Percentiles rank a stretch among this genome's conserved stretches.
phyloP scores from a whole-genome alignment of 2,113 vertebrate genomes.

The Donacobius atricapilla region DNA sequence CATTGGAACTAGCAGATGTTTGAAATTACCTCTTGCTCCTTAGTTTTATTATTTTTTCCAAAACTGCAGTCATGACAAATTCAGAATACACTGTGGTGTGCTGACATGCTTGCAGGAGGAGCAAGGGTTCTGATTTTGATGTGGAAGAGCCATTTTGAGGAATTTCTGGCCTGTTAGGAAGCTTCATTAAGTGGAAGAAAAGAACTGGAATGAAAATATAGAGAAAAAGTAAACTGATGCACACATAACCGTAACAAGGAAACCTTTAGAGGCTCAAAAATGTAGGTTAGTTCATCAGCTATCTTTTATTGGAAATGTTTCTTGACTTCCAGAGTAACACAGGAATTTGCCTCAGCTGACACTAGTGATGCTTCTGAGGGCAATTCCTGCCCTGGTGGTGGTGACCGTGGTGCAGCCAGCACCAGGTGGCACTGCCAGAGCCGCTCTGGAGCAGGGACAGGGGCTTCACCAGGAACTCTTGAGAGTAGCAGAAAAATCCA shows the following conservation, averaged over 20 bases:
- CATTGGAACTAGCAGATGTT: neutral
- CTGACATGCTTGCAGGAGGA: neutral
- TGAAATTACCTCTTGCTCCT: neutral
- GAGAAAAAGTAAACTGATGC: neutral
- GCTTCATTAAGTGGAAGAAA: neutral
- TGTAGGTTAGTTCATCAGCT: neutral
- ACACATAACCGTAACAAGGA: neutral
- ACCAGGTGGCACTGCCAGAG: neutral
- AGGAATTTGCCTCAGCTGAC: neutral
- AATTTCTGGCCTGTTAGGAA: neutral
- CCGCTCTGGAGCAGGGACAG: neutral
- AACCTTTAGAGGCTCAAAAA: neutral
- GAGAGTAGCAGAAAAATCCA: neutral
- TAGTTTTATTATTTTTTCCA: neutral
- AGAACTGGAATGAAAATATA: neutral
- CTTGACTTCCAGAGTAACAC: neutral
- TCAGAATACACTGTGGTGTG: neutral
- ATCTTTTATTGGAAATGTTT: neutral
- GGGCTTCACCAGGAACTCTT: neutral
- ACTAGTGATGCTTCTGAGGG: neutral
- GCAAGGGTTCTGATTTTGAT: neutral
- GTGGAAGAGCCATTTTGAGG: neutral
- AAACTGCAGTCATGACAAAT: neutral
- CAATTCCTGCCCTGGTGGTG: rapidly evolving
- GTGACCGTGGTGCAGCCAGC: neutral